Conservation (phyloP, 2,888 invertebrate genomes). For the Rutpela maculata region DNA sequence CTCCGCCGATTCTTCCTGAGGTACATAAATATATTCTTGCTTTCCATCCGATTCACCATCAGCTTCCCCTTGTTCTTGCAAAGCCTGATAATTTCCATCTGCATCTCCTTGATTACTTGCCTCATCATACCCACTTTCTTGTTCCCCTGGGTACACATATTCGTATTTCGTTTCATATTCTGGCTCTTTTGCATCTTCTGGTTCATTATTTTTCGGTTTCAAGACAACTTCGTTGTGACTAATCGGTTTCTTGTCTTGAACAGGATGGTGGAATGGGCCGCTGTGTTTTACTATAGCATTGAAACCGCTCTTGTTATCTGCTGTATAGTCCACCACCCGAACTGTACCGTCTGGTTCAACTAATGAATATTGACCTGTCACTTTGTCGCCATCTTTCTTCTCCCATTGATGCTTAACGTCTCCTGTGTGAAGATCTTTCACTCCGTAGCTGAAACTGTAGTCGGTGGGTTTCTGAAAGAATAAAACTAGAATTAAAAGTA, state of each 20-base stretch:
- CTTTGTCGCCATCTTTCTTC: constrained; percentile 78
- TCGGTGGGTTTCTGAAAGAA: constrained; percentile 76
- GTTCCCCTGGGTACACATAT: constrained; percentile 46
- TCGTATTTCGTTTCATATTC: constrained; percentile 48
- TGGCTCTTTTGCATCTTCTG: constrained; percentile 47
- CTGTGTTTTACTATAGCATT: constrained; percentile 78
- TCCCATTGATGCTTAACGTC: constrained; percentile 81
- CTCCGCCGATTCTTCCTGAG: constrained; percentile 54
- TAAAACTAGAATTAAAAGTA: constrained; percentile 6
- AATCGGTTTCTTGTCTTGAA: constrained; percentile 47
- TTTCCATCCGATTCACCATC: constrained; percentile 22
- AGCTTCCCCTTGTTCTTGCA: constrained; percentile 27
- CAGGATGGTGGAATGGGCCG: constrained; percentile 72
- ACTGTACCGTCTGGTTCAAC: constrained; percentile 81
- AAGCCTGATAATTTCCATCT: constrained; percentile 24
- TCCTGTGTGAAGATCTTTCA: constrained; percentile 78
- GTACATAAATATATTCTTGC: constrained; percentile 51
- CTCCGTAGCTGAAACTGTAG: constrained; percentile 80
- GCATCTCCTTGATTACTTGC: constrained; percentile 33
- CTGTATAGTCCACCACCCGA: constrained; percentile 79
- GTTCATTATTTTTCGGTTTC: constrained; percentile 49
- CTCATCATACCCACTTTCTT: constrained; percentile 45
- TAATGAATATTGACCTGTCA: constrained; percentile 81
- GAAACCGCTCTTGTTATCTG: constrained; percentile 77
- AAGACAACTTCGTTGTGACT: constrained; percentile 62